Percentiles rank a stretch among this genome's conserved stretches.
phyloP scores from a whole-genome alignment of 1,140 invertebrate species.

The Cyclargus thomasi region DNA sequence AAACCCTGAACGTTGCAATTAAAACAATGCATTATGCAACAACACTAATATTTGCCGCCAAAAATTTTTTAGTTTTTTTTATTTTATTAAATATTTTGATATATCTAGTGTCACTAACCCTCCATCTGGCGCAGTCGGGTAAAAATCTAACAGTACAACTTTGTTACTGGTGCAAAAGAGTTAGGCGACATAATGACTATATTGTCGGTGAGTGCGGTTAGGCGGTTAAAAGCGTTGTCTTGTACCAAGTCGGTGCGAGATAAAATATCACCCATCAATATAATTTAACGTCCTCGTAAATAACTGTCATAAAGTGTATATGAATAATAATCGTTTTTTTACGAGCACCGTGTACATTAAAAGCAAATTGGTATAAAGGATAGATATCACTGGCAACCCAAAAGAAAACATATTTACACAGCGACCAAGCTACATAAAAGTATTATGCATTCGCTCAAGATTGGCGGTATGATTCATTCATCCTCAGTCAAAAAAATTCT shows the following conservation, averaged over 20 bases:
- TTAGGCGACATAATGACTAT: not conserved
- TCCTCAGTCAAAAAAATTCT: too few relatives aligned
- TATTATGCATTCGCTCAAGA: too few relatives aligned
- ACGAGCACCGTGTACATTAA: not conserved
- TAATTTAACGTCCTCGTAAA: constrained; percentile 38
- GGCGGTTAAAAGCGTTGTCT: constrained; percentile 60
- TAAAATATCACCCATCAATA: constrained; percentile 57
- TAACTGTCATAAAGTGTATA: constrained; percentile 16
- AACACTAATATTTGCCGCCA: too few relatives aligned
- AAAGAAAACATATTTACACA: not conserved
- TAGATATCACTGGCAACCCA: not conserved
- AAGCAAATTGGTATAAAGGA: not conserved
- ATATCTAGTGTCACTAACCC: too few relatives aligned
- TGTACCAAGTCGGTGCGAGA: constrained; percentile 44
- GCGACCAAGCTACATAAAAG: too few relatives aligned
- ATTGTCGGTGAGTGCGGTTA: not conserved
- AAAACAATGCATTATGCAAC: too few relatives aligned
- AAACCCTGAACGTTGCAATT: too few relatives aligned
- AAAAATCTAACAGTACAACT: not conserved
- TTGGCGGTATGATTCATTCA: too few relatives aligned
- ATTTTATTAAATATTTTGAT: too few relatives aligned
- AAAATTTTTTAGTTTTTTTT: too few relatives aligned
- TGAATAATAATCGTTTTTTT: constrained; percentile 8
- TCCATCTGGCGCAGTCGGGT: too few relatives aligned
- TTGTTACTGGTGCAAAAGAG: not conserved